Conservation (phyloP, 2,797 vertebrate genomes). For the Lepus townsendii region DNA sequence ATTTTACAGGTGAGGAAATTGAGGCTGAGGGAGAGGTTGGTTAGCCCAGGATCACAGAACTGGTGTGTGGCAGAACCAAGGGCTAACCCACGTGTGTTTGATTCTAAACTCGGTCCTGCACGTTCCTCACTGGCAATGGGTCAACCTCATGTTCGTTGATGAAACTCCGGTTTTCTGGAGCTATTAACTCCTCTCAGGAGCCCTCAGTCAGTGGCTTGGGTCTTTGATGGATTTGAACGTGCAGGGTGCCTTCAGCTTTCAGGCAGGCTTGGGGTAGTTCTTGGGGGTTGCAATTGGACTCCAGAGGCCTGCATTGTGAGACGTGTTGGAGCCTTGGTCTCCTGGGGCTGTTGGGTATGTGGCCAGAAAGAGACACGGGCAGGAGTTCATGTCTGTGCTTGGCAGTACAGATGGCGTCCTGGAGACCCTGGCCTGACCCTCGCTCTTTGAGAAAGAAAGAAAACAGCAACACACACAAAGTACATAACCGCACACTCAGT, state of each 20-base stretch:
- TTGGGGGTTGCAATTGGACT: background rate
- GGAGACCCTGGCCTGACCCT: background rate
- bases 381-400: background rate
- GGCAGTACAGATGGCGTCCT: background rate
- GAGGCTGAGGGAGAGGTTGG: background rate
- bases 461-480: background rate
- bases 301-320: background rate
- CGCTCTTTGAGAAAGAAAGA: background rate
- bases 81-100: background rate
- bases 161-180: background rate
- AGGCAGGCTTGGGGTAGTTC: background rate
- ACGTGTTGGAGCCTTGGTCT: background rate
- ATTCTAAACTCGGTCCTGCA: background rate
- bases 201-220: background rate
- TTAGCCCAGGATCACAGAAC: background rate
- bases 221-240: background rate
- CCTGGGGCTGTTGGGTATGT: background rate
- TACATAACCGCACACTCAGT: background rate
- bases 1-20: slow-evolving; percentile 45
- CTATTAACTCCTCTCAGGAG: background rate
- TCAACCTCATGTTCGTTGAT: too few species aligned
- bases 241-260: background rate
- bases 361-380: background rate
- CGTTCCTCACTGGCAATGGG: background rate
- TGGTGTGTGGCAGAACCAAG: background rate